Base-by-base conservation (phyloP, 2,797 vertebrate species). In the Masticophis lateralis region DNA sequence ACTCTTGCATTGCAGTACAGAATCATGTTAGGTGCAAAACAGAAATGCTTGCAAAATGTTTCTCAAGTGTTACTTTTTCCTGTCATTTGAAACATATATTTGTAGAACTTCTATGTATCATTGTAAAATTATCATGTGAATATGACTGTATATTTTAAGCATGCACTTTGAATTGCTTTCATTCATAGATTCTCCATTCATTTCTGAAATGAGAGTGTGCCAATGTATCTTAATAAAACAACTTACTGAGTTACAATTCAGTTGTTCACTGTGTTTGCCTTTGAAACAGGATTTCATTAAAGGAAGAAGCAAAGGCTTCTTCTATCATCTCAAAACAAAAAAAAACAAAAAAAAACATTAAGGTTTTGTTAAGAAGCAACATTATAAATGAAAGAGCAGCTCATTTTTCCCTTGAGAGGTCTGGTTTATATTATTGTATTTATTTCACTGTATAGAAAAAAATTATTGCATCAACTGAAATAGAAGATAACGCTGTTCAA, bases 381-480 rank as follows among this genome's bases (percentile, higher is more conserved):
- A 74, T 7, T 66, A 89, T 43, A 14, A 89, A 51, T 37, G 5
- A 43, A 92, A 91, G 9, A 60, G 5, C 57, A 94, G 86, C 27
- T 91, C 63, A 43, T 16, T 27, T 90, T 86, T 14, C 57, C 66
- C 57, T 7, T 69, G 6, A 86, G 16, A 13, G 90, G 43, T 12
- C 11, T 2, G 83, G 7, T 53, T 66, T 0, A 87, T 61, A 91
- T 86, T 59, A 86, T 12, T 11, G 25, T 55, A 28, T 56, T 57
- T 27, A 51, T 32, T 87, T 91, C 69, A 28, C 12, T 27, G 92
- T 87, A 91, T 57, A 2, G 63, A 94, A 88, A 89, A 0, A 12
- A 74, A 94, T 63, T 93, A 92, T 79, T 92, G 47, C 28, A 28
- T 92, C 69, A n/a, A 2, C 69, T 92, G 7, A 94, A 87, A 12